Percentiles rank a stretch among this genome's conserved stretches.
These are phyloP conservation scores for Ascaphus truei DNA, from an alignment of 2,113 vertebrate species.

Conservation along the genomic window DNA sequence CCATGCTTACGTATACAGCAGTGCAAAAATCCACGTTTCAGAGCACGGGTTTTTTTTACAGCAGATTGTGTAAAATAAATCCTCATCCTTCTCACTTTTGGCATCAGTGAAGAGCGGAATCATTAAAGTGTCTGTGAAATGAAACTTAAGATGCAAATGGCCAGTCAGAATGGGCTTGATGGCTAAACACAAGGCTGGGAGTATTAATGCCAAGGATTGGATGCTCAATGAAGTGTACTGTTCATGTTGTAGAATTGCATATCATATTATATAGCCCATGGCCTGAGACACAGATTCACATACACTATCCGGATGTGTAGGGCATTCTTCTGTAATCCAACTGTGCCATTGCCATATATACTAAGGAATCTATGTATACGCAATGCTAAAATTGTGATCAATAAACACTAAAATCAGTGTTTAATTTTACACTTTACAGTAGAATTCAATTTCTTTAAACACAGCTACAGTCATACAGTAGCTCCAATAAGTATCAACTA, in stretches of 20 bases:
- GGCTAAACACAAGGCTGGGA: constrained; percentile 4
- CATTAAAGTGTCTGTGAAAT: constrained; percentile 22
- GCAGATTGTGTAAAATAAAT: constrained; percentile 21
- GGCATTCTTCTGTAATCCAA: constrained; percentile 19
- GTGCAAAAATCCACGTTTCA: too few relatives aligned
- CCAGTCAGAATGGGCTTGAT: constrained; percentile 2
- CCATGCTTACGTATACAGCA: too few relatives aligned
- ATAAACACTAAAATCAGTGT: too few relatives aligned
- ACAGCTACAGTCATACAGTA: too few relatives aligned
- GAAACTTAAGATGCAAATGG: constrained; percentile 29
- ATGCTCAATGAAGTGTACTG: constrained; percentile 32
- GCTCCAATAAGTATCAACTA: too few relatives aligned
- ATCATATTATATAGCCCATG: constrained; percentile 18
- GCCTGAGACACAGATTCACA: constrained; percentile 10
- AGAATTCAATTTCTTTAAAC: too few relatives aligned
- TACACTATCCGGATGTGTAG: constrained; percentile 10
- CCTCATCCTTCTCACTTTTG: constrained; percentile 11
- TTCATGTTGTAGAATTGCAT: constrained; percentile 12
- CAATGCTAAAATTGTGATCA: too few relatives aligned
- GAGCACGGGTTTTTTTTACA: neutral
- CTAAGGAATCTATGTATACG: too few relatives aligned
- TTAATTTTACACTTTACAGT: too few relatives aligned
- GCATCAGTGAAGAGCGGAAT: neutral
- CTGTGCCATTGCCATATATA: neutral
- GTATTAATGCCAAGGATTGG: constrained; percentile 26